These are phyloP conservation scores for Amblyjoppa fuscipennis DNA, from an alignment of 2,888 invertebrate species.

Conservation along the genomic window DNA sequence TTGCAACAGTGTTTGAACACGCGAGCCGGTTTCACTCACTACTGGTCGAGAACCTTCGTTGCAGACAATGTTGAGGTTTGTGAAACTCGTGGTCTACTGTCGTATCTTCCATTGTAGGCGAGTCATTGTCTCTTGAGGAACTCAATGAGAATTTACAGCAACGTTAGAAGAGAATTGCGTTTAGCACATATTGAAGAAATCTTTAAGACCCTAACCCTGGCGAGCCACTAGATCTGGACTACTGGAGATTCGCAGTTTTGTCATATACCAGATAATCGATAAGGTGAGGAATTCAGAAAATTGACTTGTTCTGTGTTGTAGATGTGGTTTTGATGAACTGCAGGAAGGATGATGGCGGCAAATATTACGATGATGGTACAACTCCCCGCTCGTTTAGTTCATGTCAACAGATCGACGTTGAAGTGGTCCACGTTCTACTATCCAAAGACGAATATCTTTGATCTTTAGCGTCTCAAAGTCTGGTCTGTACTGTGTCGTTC, in stretches of 20 bases:
- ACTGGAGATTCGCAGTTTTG: neutral
- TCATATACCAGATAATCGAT: neutral
- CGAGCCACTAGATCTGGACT: neutral
- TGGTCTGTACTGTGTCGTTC: neutral
- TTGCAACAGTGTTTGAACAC: constrained; percentile 37
- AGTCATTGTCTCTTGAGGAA: neutral
- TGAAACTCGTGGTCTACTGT: constrained; percentile 3
- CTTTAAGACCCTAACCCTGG: neutral
- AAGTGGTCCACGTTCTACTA: neutral
- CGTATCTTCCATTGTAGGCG: neutral
- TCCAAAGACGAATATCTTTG: neutral
- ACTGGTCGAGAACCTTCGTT: constrained; percentile 18
- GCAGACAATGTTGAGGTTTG: neutral
- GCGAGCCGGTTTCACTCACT: constrained; percentile 16
- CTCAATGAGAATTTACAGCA: neutral
- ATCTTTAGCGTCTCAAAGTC: neutral
- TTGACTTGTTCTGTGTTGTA: neutral
- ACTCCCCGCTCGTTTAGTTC: neutral
- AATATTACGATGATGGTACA: no score
- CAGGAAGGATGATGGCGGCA: neutral
- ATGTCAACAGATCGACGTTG: neutral
- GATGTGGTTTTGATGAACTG: neutral
- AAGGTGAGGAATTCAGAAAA: neutral
- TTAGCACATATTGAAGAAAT: neutral
- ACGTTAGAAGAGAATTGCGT: neutral